phyloP scores from a whole-genome alignment of 1,140 invertebrate genomes.

The Sminthurinus signatus region DNA sequence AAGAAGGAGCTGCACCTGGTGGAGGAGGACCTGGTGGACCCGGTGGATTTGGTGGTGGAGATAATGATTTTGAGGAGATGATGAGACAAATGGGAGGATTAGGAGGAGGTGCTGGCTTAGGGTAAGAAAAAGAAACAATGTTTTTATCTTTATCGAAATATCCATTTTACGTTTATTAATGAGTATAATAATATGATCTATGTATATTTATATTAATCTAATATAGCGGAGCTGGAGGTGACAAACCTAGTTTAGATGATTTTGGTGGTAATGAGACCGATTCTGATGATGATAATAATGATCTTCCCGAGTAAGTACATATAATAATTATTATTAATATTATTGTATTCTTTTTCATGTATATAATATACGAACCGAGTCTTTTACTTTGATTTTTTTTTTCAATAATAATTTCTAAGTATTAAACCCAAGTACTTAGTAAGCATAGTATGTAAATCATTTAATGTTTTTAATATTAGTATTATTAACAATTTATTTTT shows the following conservation, averaged over 20 bases:
- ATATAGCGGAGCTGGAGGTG: no score
- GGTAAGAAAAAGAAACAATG: background rate
- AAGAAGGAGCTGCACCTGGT: conserved; percentile 49
- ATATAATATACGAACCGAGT: no score
- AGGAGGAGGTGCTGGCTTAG: conserved; percentile 42
- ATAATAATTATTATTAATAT: no score
- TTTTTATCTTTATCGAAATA: conserved; percentile 15
- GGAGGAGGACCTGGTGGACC: conserved; percentile 24
- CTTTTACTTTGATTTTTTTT: no score
- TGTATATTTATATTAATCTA: no score
- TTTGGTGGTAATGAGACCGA: conserved; percentile 49
- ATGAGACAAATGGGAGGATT: conserved; percentile 55
- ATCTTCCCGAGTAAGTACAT: conserved; percentile 54
- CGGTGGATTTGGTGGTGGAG: conserved; percentile 25
- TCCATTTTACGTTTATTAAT: conserved; percentile 4
- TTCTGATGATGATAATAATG: conserved; percentile 52
- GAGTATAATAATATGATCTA: no score
- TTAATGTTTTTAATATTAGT: no score
- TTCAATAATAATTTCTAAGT: no score
- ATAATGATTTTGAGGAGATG: conserved; percentile 56
- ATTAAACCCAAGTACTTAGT: no score
- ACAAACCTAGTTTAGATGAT: conserved; percentile 43
- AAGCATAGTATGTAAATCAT: no score
- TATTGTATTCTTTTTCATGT: no score
- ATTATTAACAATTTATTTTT: no score